phyloP scores from a whole-genome alignment of 2,113 vertebrate genomes.

The Collichthys lucidus region DNA sequence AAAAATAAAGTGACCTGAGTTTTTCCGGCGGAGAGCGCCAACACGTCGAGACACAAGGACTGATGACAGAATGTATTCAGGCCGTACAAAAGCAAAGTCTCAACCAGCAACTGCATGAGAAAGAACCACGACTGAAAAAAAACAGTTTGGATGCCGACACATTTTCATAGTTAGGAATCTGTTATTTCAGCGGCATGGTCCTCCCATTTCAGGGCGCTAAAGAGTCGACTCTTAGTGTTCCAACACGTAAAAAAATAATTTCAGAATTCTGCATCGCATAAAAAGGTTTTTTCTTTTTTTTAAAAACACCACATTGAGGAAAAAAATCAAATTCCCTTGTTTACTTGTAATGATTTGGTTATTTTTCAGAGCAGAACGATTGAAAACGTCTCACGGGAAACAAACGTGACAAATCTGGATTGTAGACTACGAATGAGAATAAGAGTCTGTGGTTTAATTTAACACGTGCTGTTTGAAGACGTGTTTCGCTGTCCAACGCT shows the following conservation, averaged over 20 bases:
- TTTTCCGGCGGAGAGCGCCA: constrained; percentile 12
- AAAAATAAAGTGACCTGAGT: constrained; percentile 28
- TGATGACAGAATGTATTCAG: constrained; percentile 40
- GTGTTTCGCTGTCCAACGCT: background rate
- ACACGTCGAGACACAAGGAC: constrained; percentile 10
- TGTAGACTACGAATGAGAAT: background rate
- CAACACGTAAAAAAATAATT: background rate
- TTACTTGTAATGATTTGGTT: background rate
- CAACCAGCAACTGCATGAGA: constrained; percentile 63
- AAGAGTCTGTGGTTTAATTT: background rate
- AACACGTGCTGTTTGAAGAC: background rate
- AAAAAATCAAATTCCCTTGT: background rate
- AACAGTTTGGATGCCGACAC: constrained; percentile 5
- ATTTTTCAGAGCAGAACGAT: background rate
- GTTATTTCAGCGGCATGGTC: background rate
- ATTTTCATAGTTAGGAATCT: background rate
- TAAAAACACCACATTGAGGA: background rate
- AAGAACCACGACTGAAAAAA: constrained; percentile 8
- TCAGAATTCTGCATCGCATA: background rate
- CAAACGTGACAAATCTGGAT: background rate
- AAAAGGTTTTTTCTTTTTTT: background rate
- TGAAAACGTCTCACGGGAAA: constrained; percentile 3
- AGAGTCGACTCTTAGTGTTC: background rate
- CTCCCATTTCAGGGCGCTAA: constrained; percentile 9
- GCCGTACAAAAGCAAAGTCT: constrained; percentile 26